These are phyloP conservation scores for Loxodonta africana DNA, from an alignment of 2,113 vertebrate genomes.

Conservation along the genomic window DNA sequence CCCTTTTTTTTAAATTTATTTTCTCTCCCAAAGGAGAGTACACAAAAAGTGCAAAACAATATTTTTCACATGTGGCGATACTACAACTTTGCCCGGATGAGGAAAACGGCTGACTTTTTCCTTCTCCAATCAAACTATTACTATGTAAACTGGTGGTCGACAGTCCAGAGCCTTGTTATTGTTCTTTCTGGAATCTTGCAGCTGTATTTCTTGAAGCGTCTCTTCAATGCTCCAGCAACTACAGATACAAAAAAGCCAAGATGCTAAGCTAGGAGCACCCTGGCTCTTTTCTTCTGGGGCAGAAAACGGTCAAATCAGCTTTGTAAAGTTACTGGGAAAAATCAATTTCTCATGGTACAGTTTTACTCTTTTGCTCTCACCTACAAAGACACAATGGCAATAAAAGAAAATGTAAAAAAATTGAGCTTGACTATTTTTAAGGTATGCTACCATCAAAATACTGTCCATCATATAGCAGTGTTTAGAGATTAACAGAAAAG, in stretches of 20 bases:
- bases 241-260: slow-evolving; percentile 87
- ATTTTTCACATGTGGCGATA: slow-evolving; percentile 97
- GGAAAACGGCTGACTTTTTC: slow-evolving; percentile 90
- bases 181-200: slow-evolving; percentile 93
- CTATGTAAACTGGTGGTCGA: slow-evolving; percentile 95
- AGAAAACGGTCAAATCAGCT: background rate
- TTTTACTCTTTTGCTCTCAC: background rate
- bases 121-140: slow-evolving; percentile 92
- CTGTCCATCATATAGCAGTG: background rate
- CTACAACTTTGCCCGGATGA: slow-evolving; percentile 94
- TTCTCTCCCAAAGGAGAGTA: slow-evolving; percentile 87
- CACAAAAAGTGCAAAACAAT: slow-evolving; percentile 87
- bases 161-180: slow-evolving; percentile 92
- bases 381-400: slow-evolving; percentile 52
- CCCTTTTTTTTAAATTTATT: background rate
- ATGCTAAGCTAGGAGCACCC: slow-evolving; percentile 88
- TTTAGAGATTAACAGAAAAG: background rate
- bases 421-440: slow-evolving; percentile 25
- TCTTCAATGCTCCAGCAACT: slow-evolving; percentile 87
- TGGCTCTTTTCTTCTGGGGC: background rate
- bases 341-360: background rate
- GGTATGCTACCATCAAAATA: slow-evolving; percentile 3
- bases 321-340: background rate
- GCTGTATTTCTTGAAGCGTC: slow-evolving; percentile 94
- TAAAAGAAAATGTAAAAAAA: slow-evolving; percentile 24